These are phyloP conservation scores for Neosalanx taihuensis DNA, from an alignment of 2,797 vertebrate species.

Conservation along the genomic window DNA sequence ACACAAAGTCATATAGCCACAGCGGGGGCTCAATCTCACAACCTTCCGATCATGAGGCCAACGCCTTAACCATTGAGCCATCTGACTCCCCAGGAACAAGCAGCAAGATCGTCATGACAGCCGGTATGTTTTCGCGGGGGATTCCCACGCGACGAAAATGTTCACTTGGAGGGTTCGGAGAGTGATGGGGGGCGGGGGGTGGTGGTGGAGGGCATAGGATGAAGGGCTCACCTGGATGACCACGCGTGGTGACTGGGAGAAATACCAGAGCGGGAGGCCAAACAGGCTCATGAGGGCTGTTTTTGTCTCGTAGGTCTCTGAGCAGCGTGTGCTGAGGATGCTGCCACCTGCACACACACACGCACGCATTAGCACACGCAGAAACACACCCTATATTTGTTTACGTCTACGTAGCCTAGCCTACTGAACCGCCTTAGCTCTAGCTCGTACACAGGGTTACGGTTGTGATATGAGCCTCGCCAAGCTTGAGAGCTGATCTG, in stretches of 20 bases:
- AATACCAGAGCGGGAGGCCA: constrained; percentile 92
- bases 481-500: no score
- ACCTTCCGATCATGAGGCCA: no score
- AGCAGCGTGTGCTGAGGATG: constrained; percentile 92
- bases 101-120: neutral
- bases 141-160: no score
- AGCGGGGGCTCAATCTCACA: no score
- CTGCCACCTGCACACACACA: constrained; percentile 81
- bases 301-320: constrained; percentile 93
- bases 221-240: constrained; percentile 86
- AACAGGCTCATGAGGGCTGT: constrained; percentile 93
- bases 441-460: neutral
- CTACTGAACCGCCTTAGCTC: neutral
- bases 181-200: constrained; percentile 9
- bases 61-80: no score
- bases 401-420: neutral
- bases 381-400: neutral
- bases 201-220: neutral
- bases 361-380: neutral
- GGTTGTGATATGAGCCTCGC: no score
- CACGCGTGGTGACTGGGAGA: constrained; percentile 91
- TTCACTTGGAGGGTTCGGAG: neutral
- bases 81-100: no score
- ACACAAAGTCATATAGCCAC: no score
- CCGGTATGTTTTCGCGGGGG: no score